phyloP scores from a whole-genome alignment of 2,888 invertebrate species.

The Parnassius glacialis region DNA sequence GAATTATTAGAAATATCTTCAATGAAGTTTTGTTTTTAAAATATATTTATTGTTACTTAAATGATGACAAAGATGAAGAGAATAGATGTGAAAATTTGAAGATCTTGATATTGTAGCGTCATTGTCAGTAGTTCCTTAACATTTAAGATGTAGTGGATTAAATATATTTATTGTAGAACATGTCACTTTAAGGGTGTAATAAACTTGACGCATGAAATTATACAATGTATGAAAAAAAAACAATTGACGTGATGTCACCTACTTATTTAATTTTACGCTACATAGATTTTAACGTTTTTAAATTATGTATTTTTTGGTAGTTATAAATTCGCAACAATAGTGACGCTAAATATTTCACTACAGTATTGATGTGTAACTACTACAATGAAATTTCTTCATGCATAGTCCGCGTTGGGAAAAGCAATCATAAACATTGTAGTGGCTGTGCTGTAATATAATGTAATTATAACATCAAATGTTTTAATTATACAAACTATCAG shows the following conservation, averaged over 20 bases:
- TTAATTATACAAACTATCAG: too few relatives aligned
- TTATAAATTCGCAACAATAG: too few relatives aligned
- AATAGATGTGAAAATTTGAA: constrained; percentile 43
- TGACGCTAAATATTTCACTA: too few relatives aligned
- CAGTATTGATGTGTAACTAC: too few relatives aligned
- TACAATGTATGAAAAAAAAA: too few relatives aligned
- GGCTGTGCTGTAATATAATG: constrained; percentile 57
- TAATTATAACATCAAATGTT: constrained; percentile 18
- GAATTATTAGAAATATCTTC: constrained; percentile 10
- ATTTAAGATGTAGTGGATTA: constrained; percentile 32
- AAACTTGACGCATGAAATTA: not conserved
- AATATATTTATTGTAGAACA: constrained; percentile 22
- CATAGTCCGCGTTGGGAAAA: not conserved
- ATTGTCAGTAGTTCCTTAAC: constrained; percentile 39
- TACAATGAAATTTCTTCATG: constrained; percentile 4
- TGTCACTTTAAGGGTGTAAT: not conserved
- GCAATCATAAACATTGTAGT: constrained; percentile 39
- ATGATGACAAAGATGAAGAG: constrained; percentile 12
- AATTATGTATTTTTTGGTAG: too few relatives aligned
- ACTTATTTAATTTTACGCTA: too few relatives aligned
- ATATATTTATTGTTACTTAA: constrained; percentile 26
- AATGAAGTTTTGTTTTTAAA: constrained; percentile 21
- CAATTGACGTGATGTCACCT: too few relatives aligned
- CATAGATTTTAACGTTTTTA: too few relatives aligned
- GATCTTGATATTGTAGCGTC: constrained; percentile 67